These are phyloP conservation scores for Adineta ricciae DNA, from an alignment of 2,888 invertebrate genomes.

Conservation along the genomic window DNA sequence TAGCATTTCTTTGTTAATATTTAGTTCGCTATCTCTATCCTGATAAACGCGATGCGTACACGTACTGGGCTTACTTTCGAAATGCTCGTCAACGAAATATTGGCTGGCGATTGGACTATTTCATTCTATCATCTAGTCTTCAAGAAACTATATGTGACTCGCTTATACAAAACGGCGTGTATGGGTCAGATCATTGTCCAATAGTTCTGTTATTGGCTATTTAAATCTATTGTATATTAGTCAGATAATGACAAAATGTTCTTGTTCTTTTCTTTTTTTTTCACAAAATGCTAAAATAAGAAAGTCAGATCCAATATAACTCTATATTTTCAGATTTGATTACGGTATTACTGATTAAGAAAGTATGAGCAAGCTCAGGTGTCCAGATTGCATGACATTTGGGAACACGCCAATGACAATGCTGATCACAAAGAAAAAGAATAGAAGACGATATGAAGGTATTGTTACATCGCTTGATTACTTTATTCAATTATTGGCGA, in stretches of 20 bases:
- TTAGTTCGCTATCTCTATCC: constrained; percentile 77
- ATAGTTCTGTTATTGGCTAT: constrained; percentile 48
- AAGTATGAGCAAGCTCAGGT: neutral
- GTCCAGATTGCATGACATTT: neutral
- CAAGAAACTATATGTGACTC: constrained; percentile 68
- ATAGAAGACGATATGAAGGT: neutral
- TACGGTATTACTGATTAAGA: neutral
- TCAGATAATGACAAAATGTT: neutral
- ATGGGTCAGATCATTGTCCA: constrained; percentile 93
- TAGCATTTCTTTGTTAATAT: constrained; percentile 67
- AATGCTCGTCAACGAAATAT: constrained; percentile 77
- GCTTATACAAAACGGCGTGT: constrained; percentile 67
- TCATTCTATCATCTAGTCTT: constrained; percentile 45
- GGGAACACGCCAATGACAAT: neutral
- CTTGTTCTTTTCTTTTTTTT: neutral
- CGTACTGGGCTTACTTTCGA: constrained; percentile 87
- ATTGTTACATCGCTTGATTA: neutral
- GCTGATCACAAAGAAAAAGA: neutral
- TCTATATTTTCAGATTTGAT: neutral
- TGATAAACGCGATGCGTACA: constrained; percentile 68
- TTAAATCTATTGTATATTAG: neutral
- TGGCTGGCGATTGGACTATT: constrained; percentile 66
- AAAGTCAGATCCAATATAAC: neutral
- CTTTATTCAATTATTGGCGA: neutral
- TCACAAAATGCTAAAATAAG: neutral